Conservation (phyloP, 92 coral and sea anemone genomes). For the Actinernus sp. region DNA sequence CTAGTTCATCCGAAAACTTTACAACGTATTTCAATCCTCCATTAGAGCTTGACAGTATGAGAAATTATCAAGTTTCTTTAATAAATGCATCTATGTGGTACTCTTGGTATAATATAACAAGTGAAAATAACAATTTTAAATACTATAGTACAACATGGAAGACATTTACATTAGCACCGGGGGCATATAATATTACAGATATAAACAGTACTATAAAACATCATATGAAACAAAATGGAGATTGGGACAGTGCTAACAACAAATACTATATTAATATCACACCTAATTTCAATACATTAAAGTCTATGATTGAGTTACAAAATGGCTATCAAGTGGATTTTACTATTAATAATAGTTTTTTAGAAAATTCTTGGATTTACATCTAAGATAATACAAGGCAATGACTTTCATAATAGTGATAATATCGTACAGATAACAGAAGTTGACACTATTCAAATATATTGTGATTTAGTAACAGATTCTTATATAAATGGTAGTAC, state of each 20-base stretch:
- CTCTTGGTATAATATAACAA: constrained; percentile 23
- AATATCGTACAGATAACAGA: constrained; percentile 16
- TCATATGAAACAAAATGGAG: constrained; percentile 6
- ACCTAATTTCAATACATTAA: constrained; percentile 7
- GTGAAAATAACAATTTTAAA: constrained; percentile 24
- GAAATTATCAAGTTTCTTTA: constrained; percentile 3
- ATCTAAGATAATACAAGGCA: constrained; percentile 16
- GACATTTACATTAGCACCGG: background rate
- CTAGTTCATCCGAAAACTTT: constrained; percentile 7
- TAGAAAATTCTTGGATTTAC: constrained; percentile 21
- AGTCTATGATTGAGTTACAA: constrained; percentile 7
- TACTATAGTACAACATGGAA: constrained; percentile 35
- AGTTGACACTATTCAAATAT: constrained; percentile 7
- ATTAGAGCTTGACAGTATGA: background rate
- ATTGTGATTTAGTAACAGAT: constrained; percentile 1
- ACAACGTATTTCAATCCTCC: constrained; percentile 1
- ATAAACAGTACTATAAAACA: constrained; percentile 19
- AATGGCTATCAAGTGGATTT: constrained; percentile 41
- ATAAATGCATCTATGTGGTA: constrained; percentile 27
- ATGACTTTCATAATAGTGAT: constrained; percentile 12
- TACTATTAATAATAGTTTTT: constrained; percentile 3
- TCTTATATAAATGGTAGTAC: constrained; percentile 7
- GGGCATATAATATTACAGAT: constrained; percentile 29
- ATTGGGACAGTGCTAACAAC: background rate
- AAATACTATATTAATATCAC: background rate